Base-by-base conservation (phyloP, 2,888 invertebrate species). In the Actias luna region DNA sequence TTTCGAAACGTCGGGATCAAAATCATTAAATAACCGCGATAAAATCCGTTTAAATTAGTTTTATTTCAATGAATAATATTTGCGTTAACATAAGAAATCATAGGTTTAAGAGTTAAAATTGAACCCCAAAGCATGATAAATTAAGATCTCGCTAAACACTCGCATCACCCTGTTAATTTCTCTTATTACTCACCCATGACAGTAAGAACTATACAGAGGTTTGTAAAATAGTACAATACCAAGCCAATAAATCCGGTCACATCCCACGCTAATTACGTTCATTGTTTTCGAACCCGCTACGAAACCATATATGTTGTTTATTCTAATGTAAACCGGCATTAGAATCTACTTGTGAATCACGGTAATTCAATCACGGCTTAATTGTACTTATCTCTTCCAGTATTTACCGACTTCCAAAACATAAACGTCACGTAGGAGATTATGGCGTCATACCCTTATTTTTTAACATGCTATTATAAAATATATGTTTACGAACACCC, bases 221-320 rank as follows among this genome's bases (percentile, higher is more conserved):
- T 58, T 18, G 25, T 39, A 36, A 16, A 59, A 14, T 42, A 59
- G 22, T 42, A 16, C 31, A 33, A 35, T 46, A n/a, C 12, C 22
- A 46, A 61, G 42, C 29, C 63, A 59, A 65, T 66, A 60, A 64
- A 63, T 63, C 61, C n/a, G 29, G 27, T 29, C 50, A 60, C 65
- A 64, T 68, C 70, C 66, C 70, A 70, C 70, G 67, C 63, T 67
- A 65, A 70, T 70, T 69, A 70, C 33, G 22, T 46, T 61, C 61
- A 65, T 70, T 70, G 69, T 66, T 58, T 59, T 39, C 14, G 59
- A 36, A 59, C 14, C 59, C 59, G 33, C 31, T 42, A 29, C 29
- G 39, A 42, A 25, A n/a, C 59, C 42, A 42, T 27, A 59, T 18
- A 25, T 42, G 59, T 29, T 29, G 55, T n/a, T 22, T 55, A 14